Percentiles rank a stretch among this genome's conserved stretches.
phyloP scores from a whole-genome alignment of 2,888 invertebrate species.

The Odontocolon sp. region DNA sequence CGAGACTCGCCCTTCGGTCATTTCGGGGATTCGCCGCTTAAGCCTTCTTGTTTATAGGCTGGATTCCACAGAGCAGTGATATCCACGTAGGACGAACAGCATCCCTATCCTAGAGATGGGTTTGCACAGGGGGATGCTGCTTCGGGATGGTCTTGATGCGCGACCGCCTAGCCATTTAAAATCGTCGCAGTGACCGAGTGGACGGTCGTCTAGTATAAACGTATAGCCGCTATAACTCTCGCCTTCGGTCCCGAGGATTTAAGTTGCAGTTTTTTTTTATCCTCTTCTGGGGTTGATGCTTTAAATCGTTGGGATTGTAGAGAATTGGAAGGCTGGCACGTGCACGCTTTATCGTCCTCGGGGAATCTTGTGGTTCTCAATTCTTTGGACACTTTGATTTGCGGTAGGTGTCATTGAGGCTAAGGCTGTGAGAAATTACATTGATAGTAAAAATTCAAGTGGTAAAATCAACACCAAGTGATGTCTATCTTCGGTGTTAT shows the following conservation, averaged over 20 bases:
- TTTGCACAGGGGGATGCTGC: neutral
- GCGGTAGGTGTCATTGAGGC: neutral
- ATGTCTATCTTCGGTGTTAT: no score
- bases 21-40: conserved; percentile 72
- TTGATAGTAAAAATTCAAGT: no score
- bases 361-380: neutral
- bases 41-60: conserved; percentile 76
- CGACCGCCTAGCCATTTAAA: conserved; percentile 35
- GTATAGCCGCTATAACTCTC: conserved; percentile 23
- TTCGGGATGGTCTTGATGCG: conserved; percentile 13
- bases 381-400: conserved; percentile 14
- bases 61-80: conserved; percentile 66
- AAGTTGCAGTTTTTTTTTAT: conserved; percentile 18
- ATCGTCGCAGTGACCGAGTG: conserved; percentile 37
- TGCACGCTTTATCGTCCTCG: conserved; percentile 27
- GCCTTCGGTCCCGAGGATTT: conserved; percentile 5
- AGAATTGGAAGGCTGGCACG: conserved; percentile 10
- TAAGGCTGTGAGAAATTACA: neutral
- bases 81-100: neutral
- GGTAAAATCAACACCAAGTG: no score
- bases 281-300: neutral
- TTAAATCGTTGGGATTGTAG: conserved; percentile 10
- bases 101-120: neutral
- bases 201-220: conserved; percentile 28
- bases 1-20: conserved; percentile 73